Conservation (phyloP, 2,113 vertebrate species). For the Saimiri boliviensis region DNA sequence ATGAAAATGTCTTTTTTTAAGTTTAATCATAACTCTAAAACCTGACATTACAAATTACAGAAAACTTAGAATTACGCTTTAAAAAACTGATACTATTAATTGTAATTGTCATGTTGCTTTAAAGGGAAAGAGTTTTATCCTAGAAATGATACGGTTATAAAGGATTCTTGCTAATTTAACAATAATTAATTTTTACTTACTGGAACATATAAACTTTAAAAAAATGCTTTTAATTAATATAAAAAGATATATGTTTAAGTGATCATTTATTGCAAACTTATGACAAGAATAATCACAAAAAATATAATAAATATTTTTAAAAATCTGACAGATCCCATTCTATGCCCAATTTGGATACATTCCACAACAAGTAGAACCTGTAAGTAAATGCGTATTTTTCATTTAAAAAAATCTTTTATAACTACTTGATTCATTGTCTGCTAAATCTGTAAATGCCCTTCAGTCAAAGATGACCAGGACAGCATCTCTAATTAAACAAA, state of each 20-base stretch:
- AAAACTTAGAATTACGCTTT: slow-evolving; percentile 40
- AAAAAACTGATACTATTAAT: not conserved
- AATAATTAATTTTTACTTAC: not conserved
- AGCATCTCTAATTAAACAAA: not conserved
- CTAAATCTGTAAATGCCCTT: not conserved
- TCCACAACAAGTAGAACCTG: slow-evolving; percentile 54
- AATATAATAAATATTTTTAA: slow-evolving; percentile 10
- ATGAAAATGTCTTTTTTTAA: not conserved
- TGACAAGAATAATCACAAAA: not conserved
- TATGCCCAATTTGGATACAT: slow-evolving; percentile 64
- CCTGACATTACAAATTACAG: not conserved
- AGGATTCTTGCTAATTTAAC: not conserved
- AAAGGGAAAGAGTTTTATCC: slow-evolving; percentile 44
- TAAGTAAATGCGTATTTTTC: slow-evolving; percentile 53
- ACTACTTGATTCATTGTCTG: not conserved
- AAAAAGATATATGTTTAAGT: not conserved
- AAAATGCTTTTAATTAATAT: not conserved
- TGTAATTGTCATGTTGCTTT: not conserved
- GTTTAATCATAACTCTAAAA: not conserved
- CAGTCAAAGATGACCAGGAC: not conserved
- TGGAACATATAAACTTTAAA: not conserved
- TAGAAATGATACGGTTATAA: not conserved
- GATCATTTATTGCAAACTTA: not conserved
- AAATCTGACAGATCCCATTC: slow-evolving; percentile 70
- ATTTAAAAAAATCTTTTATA: not conserved